Conservation (phyloP, 2,888 invertebrate genomes). For the Macaria notata region DNA sequence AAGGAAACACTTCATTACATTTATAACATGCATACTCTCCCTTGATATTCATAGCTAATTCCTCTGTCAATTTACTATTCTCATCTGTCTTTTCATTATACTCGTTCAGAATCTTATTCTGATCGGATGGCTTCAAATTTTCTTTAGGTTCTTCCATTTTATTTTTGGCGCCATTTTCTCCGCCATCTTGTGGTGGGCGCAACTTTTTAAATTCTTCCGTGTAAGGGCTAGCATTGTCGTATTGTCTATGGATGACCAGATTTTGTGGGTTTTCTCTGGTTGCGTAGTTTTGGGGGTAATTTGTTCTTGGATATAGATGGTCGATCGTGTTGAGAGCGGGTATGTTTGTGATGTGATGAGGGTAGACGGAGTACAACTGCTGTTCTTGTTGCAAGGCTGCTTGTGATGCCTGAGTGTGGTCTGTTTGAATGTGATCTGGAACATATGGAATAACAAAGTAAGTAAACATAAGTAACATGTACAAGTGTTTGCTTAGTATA, state of each 20-base stretch:
- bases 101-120: constrained; percentile 59
- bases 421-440: constrained; percentile 59
- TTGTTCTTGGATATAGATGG: constrained; percentile 52
- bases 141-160: constrained; percentile 67
- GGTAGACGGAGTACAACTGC: constrained; percentile 59
- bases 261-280: constrained; percentile 70
- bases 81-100: constrained; percentile 45
- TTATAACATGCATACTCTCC: constrained; percentile 70
- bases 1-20: constrained; percentile 64
- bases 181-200: constrained; percentile 40
- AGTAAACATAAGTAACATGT: too few species aligned
- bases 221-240: constrained; percentile 59
- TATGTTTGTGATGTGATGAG: constrained; percentile 50
- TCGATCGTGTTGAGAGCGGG: constrained; percentile 54
- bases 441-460: constrained; percentile 24
- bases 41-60: constrained; percentile 60
- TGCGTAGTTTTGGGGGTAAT: constrained; percentile 57
- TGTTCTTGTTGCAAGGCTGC: constrained; percentile 45
- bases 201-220: constrained; percentile 60
- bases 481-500: too few species aligned
- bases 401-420: constrained; percentile 43
- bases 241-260: constrained; percentile 65
- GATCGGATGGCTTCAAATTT: constrained; percentile 62
- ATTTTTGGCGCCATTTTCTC: constrained; percentile 39
- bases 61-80: constrained; percentile 52